Base-by-base conservation (phyloP, 1,140 invertebrate species). In the Drosophila bipectinata region DNA sequence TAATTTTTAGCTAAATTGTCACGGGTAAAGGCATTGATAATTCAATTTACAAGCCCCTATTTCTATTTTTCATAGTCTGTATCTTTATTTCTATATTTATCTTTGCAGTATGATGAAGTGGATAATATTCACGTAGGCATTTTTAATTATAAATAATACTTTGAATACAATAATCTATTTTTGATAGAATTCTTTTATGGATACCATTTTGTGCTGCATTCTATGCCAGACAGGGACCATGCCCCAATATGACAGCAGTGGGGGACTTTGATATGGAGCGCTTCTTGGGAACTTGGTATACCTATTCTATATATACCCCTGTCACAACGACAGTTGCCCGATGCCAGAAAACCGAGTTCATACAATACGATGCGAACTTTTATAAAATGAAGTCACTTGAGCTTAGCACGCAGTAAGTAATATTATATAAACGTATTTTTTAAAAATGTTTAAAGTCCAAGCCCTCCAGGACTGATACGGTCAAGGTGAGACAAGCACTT, bases 221-320 rank as follows among this genome's bases (percentile, higher is more conserved):
- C 1, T 7, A 7, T 15, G 8, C 47, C 3, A 12, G 10, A 3
- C 26, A 21, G 2, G 61, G 59, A 3, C 2, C 47, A 4, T 83
- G 79, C 41, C 58, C 55, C 0, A 83, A 79, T n/a, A 39, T 83
- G 39, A 76, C 71, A 4, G 48, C 71, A 5, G 2, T 76, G n/a
- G 44, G n/a, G 1, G 18, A 69, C 8, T 49, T 83, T 0, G 8
- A 83, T 4, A 76, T 83, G 47, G 0, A 41, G 0, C 5, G 18
- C 0, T 72, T 61, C 1, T 0, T 1, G 4, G 80, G 75, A 4
- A 67, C 41, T 9, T 83, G 80, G 80, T 79, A 83, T 32, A 37
- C 47, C 2, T 14, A 78, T 15, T 34, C 55, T 0, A 37, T 59
- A 21, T 76, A 58, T 54, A 51, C 64, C 0, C 9, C 4, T 0